Conservation (phyloP, 2,888 invertebrate species). For the Tenthredo scrophulariae region DNA sequence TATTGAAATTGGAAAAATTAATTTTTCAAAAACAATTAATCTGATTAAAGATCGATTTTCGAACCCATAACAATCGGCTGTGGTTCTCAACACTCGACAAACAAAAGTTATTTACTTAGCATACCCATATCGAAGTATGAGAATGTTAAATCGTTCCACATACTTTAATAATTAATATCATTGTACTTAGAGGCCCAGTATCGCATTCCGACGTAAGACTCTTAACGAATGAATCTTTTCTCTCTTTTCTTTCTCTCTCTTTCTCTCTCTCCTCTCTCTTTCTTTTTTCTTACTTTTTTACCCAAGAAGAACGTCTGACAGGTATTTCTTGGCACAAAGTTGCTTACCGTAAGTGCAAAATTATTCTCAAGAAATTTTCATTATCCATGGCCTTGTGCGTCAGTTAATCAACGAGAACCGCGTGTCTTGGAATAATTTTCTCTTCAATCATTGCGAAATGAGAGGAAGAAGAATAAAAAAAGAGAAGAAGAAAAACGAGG, state of each 20-base stretch:
- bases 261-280: background rate
- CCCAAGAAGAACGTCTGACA: background rate
- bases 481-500: background rate
- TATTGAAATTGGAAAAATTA: too few species aligned
- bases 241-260: background rate
- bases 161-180: conserved; percentile 2
- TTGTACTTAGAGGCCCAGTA: background rate
- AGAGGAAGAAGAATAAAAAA: background rate
- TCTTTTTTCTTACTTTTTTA: background rate
- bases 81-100: background rate
- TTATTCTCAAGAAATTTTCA: conserved; percentile 17
- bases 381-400: conserved; percentile 14
- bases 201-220: background rate
- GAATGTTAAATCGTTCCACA: conserved; percentile 3
- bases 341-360: conserved; percentile 7
- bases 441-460: conserved; percentile 3
- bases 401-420: conserved; percentile 15
- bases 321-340: background rate
- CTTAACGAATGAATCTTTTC: background rate
- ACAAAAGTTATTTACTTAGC: background rate
- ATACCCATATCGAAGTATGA: background rate
- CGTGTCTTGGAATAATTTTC: conserved; percentile 18
- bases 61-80: too few species aligned
- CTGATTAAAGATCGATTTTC: too few species aligned
- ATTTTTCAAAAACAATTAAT: too few species aligned